Percentiles rank a stretch among this genome's conserved stretches.
Evolutionary conservation across 2,113 vertebrate genomes (phyloP).

Genomic region (Grus americana): DNA sequence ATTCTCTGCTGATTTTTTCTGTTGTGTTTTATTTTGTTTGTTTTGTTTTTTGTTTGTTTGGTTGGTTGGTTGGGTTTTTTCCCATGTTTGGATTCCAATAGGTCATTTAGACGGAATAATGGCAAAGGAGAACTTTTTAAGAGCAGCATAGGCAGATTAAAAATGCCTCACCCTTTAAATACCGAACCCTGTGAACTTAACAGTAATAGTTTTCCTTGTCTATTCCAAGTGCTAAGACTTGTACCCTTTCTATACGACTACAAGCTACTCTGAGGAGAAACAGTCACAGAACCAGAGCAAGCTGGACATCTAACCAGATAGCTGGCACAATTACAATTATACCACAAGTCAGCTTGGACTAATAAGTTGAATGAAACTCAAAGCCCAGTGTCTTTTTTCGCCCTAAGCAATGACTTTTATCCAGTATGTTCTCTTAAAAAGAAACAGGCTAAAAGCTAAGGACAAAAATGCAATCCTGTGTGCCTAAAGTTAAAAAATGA

Average conservation of each 20-base stretch:
- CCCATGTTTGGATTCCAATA: neutral
- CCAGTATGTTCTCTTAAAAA: conserved; percentile 52
- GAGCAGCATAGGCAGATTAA: neutral
- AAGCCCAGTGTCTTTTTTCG: conserved; percentile 33
- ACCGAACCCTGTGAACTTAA: neutral
- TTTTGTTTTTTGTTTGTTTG: neutral
- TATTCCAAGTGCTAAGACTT: neutral
- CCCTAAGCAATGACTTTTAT: conserved; percentile 54
- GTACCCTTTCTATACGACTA: neutral
- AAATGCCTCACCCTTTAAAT: neutral
- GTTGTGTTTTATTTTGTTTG: no score
- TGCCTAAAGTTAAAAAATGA: neutral
- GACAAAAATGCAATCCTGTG: conserved; percentile 10
- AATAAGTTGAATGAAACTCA: conserved; percentile 54
- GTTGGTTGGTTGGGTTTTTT: no score
- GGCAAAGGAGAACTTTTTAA: neutral
- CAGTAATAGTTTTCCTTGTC: neutral
- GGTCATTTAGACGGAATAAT: neutral
- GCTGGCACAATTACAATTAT: conserved; percentile 20
- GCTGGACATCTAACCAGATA: conserved; percentile 19
- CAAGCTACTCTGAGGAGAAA: neutral
- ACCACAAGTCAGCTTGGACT: conserved; percentile 57
- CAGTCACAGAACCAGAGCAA: neutral
- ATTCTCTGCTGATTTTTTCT: neutral
- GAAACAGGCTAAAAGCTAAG: conserved; percentile 51